Conservation (phyloP, 37 sponge, comb jelly and placozoan species). For the Aplysina aerophoba region DNA sequence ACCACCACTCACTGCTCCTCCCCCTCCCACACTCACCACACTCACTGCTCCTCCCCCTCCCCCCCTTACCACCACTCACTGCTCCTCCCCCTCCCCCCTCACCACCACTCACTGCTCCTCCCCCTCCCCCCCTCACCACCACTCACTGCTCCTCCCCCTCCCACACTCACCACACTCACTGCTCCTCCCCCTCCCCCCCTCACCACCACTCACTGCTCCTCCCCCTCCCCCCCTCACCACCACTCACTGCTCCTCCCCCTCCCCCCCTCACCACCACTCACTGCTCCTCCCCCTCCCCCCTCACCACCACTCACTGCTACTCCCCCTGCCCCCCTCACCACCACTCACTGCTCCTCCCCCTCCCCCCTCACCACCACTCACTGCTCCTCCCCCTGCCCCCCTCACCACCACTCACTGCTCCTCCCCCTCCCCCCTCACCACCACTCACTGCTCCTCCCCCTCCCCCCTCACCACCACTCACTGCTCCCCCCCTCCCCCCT, state of each 20-base stretch:
- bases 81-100: slow-evolving; percentile 13
- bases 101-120: background rate
- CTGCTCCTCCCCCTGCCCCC: background rate
- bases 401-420: background rate
- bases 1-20: too few relatives aligned
- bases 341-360: too few relatives aligned
- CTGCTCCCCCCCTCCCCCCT: slow-evolving; percentile 15
- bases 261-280: slow-evolving; percentile 18
- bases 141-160: slow-evolving; percentile 30
- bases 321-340: slow-evolving; percentile 24
- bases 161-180: background rate
- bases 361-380: too few relatives aligned
- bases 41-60: background rate
- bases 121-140: slow-evolving; percentile 34
- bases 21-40: background rate
- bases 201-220: background rate
- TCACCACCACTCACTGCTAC: too few relatives aligned
- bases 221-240: slow-evolving; percentile 33
- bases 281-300: slow-evolving; percentile 14
- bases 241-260: background rate
- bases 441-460: background rate
- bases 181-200: slow-evolving; percentile 20
- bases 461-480: slow-evolving; percentile 15
- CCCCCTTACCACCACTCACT: too few relatives aligned
- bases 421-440: slow-evolving; percentile 30